These are phyloP conservation scores for Halcyon senegalensis DNA, from an alignment of 2,113 vertebrate genomes.

Conservation along the genomic window DNA sequence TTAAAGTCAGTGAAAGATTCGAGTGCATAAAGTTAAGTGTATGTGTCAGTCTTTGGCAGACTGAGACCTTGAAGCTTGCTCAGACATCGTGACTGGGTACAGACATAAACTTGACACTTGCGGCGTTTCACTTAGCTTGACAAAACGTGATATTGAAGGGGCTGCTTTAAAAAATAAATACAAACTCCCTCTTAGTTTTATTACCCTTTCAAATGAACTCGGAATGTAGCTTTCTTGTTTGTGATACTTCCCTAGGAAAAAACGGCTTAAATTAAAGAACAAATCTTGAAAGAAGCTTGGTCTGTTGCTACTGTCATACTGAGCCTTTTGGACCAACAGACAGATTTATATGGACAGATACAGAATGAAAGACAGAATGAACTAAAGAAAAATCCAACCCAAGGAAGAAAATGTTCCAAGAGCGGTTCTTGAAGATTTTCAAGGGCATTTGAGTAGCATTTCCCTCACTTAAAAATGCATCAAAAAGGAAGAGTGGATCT, in stretches of 20 bases:
- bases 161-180: constrained; percentile 25
- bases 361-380: not conserved
- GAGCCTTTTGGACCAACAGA: constrained; percentile 6
- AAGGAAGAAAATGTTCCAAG: not conserved
- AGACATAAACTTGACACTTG: constrained; percentile 32
- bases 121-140: constrained; percentile 4
- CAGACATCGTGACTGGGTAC: constrained; percentile 4
- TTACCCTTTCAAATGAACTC: not conserved
- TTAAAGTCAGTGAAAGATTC: not conserved
- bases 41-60: constrained; percentile 5
- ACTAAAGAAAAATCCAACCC: not conserved
- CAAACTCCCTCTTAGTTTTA: not conserved
- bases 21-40: not conserved
- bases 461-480: constrained; percentile 7
- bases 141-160: not conserved
- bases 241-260: not conserved
- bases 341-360: not conserved
- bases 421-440: not conserved
- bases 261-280: not conserved
- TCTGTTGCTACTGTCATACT: not conserved
- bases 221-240: not conserved
- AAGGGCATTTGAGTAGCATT: not conserved
- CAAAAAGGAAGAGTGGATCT: not conserved
- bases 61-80: constrained; percentile 34
- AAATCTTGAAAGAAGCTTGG: not conserved